Evolutionary conservation across 2,888 invertebrate species (phyloP).

Genomic region (Protonemura montana): DNA sequence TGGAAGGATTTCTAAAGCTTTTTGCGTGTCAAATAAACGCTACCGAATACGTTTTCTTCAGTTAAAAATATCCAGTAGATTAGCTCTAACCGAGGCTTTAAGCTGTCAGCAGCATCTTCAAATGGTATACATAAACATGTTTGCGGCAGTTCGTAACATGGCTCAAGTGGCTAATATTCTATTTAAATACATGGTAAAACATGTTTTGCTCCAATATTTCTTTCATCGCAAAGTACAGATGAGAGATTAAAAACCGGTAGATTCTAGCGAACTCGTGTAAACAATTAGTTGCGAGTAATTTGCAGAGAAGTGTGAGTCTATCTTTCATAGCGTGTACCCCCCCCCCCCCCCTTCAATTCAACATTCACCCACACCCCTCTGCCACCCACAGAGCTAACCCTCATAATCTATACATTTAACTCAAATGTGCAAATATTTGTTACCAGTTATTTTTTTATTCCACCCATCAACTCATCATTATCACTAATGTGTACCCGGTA

Average conservation of each 20-base stretch:
- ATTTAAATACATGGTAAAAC: constrained; percentile 12
- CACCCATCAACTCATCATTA: too few species aligned
- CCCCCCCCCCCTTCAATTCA: background rate
- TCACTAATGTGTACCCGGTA: too few species aligned
- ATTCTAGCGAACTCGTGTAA: background rate
- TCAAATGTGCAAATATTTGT: too few species aligned
- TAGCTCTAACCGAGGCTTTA: background rate
- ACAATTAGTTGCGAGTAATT: background rate
- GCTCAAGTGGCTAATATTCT: constrained; percentile 4
- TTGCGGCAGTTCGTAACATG: background rate
- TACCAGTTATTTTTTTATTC: too few species aligned
- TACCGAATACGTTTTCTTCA: background rate
- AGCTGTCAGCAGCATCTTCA: background rate
- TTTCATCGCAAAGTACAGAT: background rate
- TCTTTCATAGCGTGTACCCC: background rate
- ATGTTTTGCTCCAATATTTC: background rate
- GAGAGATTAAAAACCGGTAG: background rate
- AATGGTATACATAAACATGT: background rate
- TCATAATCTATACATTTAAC: too few species aligned
- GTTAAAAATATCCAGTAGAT: background rate
- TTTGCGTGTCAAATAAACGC: background rate
- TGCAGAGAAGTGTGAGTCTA: background rate
- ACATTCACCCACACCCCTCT: too few species aligned
- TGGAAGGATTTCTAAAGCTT: background rate
- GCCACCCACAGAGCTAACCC: too few species aligned